Percentiles rank a stretch among this genome's conserved stretches.
Evolutionary conservation across 2,113 vertebrate genomes (phyloP).

Genomic region (Merops nubicus): DNA sequence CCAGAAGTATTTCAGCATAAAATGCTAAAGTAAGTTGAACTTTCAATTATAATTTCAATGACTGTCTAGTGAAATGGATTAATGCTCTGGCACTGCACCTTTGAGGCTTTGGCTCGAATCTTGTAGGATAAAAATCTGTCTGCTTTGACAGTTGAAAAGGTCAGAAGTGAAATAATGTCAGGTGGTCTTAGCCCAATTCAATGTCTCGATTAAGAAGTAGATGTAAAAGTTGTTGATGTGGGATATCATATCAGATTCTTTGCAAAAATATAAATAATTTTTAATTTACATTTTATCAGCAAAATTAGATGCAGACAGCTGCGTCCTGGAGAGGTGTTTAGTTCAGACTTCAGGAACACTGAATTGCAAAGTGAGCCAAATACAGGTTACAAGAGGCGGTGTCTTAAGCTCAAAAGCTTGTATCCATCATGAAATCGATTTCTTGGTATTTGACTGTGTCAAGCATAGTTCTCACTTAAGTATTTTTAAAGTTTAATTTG

Average conservation of each 20-base stretch:
- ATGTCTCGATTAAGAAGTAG: conserved; percentile 68
- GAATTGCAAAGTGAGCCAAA: not conserved
- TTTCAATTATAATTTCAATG: conserved; percentile 83
- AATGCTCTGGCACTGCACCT: conserved; percentile 72
- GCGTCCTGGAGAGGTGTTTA: not conserved
- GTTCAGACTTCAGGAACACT: not conserved
- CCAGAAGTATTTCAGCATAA: conserved; percentile 78
- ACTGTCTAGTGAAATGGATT: conserved; percentile 79
- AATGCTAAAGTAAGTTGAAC: conserved; percentile 81
- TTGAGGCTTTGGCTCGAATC: conserved; percentile 74
- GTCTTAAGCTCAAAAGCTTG: not conserved
- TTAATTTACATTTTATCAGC: conserved; percentile 21
- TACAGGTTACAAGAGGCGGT: accelerated
- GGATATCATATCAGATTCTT: not conserved
- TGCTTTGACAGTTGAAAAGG: conserved; percentile 81
- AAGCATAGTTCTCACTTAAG: not conserved
- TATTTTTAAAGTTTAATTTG: conserved; percentile 19
- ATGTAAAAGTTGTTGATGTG: conserved; percentile 52
- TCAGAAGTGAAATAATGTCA: conserved; percentile 72
- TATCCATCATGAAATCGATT: not conserved
- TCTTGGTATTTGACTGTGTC: not conserved
- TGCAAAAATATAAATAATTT: not conserved
- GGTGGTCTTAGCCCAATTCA: conserved; percentile 57
- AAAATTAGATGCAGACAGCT: not conserved
- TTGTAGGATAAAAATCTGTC: conserved; percentile 77